phyloP scores from a whole-genome alignment of 2,113 vertebrate species.

The Jacana jacana region DNA sequence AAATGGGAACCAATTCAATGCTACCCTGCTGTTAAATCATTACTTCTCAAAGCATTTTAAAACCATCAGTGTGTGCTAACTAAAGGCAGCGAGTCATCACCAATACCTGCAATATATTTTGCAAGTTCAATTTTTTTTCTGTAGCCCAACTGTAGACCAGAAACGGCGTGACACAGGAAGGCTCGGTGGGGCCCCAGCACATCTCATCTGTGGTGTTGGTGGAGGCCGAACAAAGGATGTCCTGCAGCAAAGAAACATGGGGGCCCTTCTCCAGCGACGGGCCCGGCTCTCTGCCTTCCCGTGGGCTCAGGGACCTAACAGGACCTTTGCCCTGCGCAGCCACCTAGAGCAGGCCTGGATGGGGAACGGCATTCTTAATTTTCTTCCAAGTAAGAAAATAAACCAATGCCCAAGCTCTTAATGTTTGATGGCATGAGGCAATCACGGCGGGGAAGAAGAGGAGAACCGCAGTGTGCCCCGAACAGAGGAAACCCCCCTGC shows the following conservation, averaged over 20 bases:
- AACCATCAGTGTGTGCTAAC: not conserved
- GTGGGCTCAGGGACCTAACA: not conserved
- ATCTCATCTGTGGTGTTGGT: not conserved
- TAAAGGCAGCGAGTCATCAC: not conserved
- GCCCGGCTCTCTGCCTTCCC: not conserved
- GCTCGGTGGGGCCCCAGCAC: not conserved
- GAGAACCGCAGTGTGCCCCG: not conserved
- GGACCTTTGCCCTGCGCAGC: not conserved
- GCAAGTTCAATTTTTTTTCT: not conserved
- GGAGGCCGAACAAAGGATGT: not conserved
- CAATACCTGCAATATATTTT: not conserved
- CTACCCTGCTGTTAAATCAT: not conserved
- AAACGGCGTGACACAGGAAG: not conserved
- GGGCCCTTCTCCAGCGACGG: not conserved
- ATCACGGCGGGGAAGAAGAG: not conserved
- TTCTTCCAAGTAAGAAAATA: not conserved
- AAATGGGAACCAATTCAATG: not conserved
- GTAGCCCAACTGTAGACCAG: not conserved
- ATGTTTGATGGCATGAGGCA: not conserved
- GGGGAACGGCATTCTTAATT: not conserved
- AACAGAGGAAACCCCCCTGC: accelerated
- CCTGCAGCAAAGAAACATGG: not conserved
- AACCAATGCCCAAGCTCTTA: not conserved
- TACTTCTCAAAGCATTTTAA: not conserved
- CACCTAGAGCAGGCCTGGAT: not conserved